Base-by-base conservation (phyloP, 1,140 invertebrate species). In the Phymorhynchus buccinoides region DNA sequence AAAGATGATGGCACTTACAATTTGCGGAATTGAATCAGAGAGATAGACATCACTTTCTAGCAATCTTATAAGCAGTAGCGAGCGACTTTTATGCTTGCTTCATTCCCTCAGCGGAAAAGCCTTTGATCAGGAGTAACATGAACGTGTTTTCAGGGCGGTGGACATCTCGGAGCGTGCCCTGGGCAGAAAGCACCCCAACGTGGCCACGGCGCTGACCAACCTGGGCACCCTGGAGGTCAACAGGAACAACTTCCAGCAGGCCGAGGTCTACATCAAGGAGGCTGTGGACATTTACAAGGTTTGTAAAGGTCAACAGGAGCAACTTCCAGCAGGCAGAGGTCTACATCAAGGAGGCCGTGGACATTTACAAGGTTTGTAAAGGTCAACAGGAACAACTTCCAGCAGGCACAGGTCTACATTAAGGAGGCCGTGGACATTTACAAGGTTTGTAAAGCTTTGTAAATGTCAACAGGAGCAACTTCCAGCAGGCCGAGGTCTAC, bases 211-310 rank as follows among this genome's bases (percentile, higher is more conserved):
- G 1, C 75, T 86, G 39, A 84, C 82, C 75, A 88, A 88, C 56
- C 78, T 86, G 41, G 85, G 80, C 22, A 88, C 87, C 0, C 75
- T 86, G 30, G 85, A 87, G 75, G 77, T 84, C 42, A 87, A 86
- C 56, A 80, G 84, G 39, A 32, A 84, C 27, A 48, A 56, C 4
- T 84, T 71, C 80, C 62, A 41, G 0, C 35, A 87, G 68, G 87
- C 87, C 14, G 84, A 84, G 75, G 68, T 18, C 4, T 84, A 86
- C 73, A 52, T 84, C 83, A 84, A 66, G n/a, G 85, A 87, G 22
- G 48, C 84, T 22, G 27, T 86, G 56, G 73, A 71, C n/a, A 86
- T 87, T 30, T 71, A 82, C 32, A 73, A 87, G 78, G 87, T 86
- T 18, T 77, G 39, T 37, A 37, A 39, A 87, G 75, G 77, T 84